Conservation (phyloP, 2,113 vertebrate species). For the Clarias batrachus region DNA sequence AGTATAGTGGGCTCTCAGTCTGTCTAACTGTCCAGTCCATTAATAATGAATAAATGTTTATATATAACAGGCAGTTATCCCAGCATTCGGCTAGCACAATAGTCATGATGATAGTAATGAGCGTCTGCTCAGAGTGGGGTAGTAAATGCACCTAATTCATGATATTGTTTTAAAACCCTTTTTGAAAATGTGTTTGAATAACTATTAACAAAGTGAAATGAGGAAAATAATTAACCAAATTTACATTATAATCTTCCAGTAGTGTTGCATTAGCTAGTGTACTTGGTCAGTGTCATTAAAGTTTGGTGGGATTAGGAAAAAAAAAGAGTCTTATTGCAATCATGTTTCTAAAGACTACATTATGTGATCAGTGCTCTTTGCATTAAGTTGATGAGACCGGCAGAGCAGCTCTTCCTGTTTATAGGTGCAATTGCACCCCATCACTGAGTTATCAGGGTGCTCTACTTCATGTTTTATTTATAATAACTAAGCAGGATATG, state of each 20-base stretch:
- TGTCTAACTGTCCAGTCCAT: background rate
- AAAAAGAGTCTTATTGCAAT: background rate
- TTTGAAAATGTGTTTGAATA: background rate
- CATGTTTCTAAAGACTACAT: slow-evolving; percentile 29
- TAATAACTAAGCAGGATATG: slow-evolving; percentile 22
- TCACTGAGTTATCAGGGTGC: slow-evolving; percentile 14
- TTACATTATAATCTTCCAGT: background rate
- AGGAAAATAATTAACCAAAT: background rate
- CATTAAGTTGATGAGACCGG: slow-evolving; percentile 36
- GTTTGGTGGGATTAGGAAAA: background rate
- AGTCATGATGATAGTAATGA: background rate
- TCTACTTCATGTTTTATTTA: slow-evolving; percentile 4
- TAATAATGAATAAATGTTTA: background rate
- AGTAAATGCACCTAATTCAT: background rate
- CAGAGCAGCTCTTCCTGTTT: slow-evolving; percentile 7
- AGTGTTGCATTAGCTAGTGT: background rate
- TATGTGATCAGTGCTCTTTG: slow-evolving; percentile 9
- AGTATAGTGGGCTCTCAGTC: background rate
- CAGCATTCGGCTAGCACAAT: background rate
- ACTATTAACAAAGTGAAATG: background rate
- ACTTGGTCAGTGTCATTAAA: background rate
- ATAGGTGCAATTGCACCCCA: slow-evolving; percentile 14
- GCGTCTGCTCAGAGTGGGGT: background rate
- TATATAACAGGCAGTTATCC: slow-evolving; percentile 6
- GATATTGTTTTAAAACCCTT: background rate